Percentiles rank a stretch among this genome's conserved stretches.
phyloP scores from a whole-genome alignment of 2,797 vertebrate genomes.

The Gadopsis marmoratus region DNA sequence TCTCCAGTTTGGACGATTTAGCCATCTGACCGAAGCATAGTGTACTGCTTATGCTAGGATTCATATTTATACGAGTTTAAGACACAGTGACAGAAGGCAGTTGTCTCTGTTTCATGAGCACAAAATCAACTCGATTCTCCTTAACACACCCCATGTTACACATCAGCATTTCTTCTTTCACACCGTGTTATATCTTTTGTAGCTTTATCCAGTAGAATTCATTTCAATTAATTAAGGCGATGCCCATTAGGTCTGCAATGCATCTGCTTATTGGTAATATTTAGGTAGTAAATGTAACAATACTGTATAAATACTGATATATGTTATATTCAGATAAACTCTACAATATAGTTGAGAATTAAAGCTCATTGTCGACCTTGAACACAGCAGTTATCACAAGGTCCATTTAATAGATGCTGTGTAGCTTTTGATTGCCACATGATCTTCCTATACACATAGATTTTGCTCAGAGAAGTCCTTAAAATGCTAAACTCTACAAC shows the following conservation, averaged over 20 bases:
- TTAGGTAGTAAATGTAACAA: constrained; percentile 27
- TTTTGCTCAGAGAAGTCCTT: not conserved
- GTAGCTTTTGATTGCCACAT: constrained; percentile 11
- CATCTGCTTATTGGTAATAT: constrained; percentile 32
- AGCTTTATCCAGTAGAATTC: constrained; percentile 25
- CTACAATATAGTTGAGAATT: constrained; percentile 2
- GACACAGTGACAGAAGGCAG: constrained; percentile 14
- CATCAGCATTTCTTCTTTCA: not conserved
- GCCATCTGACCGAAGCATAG: constrained; percentile 36
- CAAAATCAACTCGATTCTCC: constrained; percentile 10
- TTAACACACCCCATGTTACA: not conserved
- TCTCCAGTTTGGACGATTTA: constrained; percentile 43
- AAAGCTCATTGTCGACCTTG: not conserved
- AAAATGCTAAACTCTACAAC: not conserved
- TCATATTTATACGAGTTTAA: constrained; percentile 34
- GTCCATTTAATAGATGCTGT: constrained; percentile 5
- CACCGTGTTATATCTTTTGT: constrained; percentile 5
- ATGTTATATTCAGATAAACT: constrained; percentile 18
- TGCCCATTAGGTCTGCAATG: constrained; percentile 8
- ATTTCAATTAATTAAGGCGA: not conserved
- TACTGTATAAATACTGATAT: constrained; percentile 16
- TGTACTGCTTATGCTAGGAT: not conserved
- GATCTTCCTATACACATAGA: not conserved
- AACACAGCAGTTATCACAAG: not conserved
- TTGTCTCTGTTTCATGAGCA: constrained; percentile 23